Evolutionary conservation across 2,113 vertebrate species (phyloP), one percentile per base, ranked within the genome.

Genomic region (Edolisoma coerulescens): DNA sequence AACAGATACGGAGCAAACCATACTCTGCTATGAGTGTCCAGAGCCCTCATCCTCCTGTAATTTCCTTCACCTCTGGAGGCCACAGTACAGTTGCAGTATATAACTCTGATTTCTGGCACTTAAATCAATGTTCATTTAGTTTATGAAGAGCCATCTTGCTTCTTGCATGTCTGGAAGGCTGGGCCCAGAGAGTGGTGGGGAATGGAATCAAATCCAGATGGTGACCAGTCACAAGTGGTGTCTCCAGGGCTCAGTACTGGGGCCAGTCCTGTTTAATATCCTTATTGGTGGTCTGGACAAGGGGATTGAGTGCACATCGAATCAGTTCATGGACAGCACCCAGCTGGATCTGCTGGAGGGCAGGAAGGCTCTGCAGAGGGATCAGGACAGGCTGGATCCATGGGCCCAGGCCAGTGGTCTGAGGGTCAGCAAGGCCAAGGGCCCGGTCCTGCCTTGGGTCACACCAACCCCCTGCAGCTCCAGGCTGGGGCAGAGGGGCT

Each of bases 271-370:
- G 13, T n/a, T 56, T 8, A 41, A 41, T 45, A 13, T 28, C 49
- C 28, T 64, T 14, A 39, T 1, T 10, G 18, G 12, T 54, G 3
- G 3, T 10, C 23, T 45, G 7, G 28, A 15, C 7, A 27, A 37
- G 47, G 39, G 6, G 2, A 63, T 27, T 0, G 3, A 37, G 47
- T 4, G 6, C 39, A 45, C 39, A 21, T 17, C 7, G 22, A 27
- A 22, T 23, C 11, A 60, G 5, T 24, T 59, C 16, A 5, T 3
- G 3, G 44, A 5, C 14, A 14, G 1, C 44, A 49, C 28, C 27
- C 42, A 81, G 41, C 8, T 39, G n/a, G 64, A 22, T 49, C 35
- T 69, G 30, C 79, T 69, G 64, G 78, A 61, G 23, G 18, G 35
- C 53, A 69, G 52, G 35, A 39, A 16, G 50, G n/a, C 78, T 57